Evolutionary conservation across 2,888 invertebrate genomes (phyloP).

Genomic region (Drosophila koepferae): DNA sequence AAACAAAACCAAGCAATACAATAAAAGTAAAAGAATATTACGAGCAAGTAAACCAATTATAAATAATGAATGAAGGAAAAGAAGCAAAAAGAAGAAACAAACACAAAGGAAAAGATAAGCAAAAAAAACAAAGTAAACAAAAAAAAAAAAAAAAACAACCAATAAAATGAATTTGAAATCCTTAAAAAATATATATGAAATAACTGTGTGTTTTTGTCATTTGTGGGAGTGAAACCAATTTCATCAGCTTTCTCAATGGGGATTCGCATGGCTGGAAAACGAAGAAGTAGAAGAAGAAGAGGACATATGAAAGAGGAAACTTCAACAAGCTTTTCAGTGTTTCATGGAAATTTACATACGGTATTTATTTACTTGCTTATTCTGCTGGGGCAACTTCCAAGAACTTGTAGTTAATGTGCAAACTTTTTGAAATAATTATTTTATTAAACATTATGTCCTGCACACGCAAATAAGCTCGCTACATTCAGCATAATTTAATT

Average conservation of each 20-base stretch:
- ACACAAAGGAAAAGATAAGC: constrained; percentile 58
- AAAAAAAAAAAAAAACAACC: constrained; percentile 66
- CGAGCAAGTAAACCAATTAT: constrained; percentile 66
- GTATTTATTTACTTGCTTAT: constrained; percentile 8
- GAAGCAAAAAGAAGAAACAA: constrained; percentile 49
- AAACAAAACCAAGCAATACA: constrained; percentile 56
- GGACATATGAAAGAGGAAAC: not conserved
- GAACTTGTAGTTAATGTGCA: constrained; percentile 26
- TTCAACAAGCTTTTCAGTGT: not conserved
- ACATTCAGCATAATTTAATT: constrained; percentile 50
- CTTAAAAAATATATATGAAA: constrained; percentile 76
- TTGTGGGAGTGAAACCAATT: constrained; percentile 6
- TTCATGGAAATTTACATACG: constrained; percentile 25
- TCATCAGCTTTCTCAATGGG: not conserved
- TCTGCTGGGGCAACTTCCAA: constrained; percentile 26
- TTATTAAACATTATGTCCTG: constrained; percentile 3
- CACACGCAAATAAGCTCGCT: constrained; percentile 8
- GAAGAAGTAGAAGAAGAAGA: not conserved
- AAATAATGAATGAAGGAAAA: constrained; percentile 55
- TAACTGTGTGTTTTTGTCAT: constrained; percentile 37
- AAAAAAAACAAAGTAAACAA: constrained; percentile 54
- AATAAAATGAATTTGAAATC: constrained; percentile 82
- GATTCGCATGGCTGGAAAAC: not conserved
- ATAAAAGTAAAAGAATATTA: constrained; percentile 40
- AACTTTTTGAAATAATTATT: constrained; percentile 30